A percentile compares a stretch with the other conserved stretches of the same genome.
These are phyloP conservation scores for Ophioninae sp. DNA, from an alignment of 2,888 invertebrate genomes.

Conservation along the genomic window DNA sequence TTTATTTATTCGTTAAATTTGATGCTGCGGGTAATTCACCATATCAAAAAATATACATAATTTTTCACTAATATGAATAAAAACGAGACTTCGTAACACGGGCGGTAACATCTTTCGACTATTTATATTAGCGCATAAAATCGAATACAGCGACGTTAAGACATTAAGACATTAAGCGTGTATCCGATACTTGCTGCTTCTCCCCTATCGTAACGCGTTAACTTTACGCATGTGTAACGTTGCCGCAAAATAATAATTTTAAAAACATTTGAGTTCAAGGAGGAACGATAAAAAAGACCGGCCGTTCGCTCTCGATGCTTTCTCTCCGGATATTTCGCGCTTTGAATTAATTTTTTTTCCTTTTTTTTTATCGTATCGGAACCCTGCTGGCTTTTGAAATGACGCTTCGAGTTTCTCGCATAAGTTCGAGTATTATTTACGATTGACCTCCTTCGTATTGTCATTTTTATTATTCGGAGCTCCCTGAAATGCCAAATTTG, in stretches of 20 bases:
- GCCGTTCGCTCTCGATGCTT: background rate
- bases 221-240: background rate
- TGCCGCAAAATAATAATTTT: background rate
- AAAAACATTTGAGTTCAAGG: background rate
- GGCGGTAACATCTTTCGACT: no score
- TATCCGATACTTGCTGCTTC: no score
- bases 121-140: no score
- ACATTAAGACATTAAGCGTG: no score
- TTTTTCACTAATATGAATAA: no score
- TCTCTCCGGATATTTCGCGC: background rate
- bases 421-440: slow-evolving; percentile 28
- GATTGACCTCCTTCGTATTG: slow-evolving; percentile 16
- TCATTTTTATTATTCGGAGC: background rate
- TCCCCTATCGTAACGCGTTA: background rate
- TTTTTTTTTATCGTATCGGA: background rate
- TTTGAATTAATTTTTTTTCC: slow-evolving; percentile 1
- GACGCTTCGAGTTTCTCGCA: slow-evolving; percentile 9
- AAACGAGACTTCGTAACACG: no score
- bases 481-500: background rate
- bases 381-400: background rate
- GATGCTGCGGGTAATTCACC: no score
- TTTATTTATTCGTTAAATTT: no score
- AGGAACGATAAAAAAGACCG: background rate
- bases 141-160: no score
- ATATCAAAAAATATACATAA: no score